Percentiles rank a stretch among this genome's conserved stretches.
phyloP scores from a whole-genome alignment of 2,113 vertebrate species.

The Tringa solitaria region DNA sequence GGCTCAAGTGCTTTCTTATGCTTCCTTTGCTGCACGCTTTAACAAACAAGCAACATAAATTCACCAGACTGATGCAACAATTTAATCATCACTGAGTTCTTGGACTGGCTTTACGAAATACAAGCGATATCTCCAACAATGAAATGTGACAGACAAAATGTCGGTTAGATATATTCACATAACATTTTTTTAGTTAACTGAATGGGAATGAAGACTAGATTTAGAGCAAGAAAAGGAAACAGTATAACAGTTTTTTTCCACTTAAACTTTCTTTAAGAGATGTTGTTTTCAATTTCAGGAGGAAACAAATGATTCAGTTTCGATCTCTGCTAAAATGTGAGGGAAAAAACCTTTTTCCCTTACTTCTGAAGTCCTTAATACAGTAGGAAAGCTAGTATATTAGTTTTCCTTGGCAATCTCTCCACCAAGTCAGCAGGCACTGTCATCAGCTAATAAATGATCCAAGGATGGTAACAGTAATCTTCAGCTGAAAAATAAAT shows the following conservation, averaged over 20 bases:
- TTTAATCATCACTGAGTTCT: background rate
- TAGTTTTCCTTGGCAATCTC: conserved; percentile 12
- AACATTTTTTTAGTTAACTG: background rate
- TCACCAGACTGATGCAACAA: background rate
- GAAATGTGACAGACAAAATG: background rate
- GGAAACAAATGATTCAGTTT: background rate
- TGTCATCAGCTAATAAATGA: conserved; percentile 39
- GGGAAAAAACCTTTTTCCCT: background rate
- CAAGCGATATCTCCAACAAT: background rate
- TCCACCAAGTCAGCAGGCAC: conserved; percentile 27
- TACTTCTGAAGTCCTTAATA: background rate
- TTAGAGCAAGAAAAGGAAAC: background rate
- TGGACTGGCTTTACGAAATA: background rate
- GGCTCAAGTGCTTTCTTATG: background rate
- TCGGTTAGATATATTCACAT: background rate
- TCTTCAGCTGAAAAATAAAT: conserved; percentile 45
- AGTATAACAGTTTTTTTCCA: background rate
- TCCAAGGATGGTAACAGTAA: background rate
- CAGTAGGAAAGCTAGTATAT: background rate
- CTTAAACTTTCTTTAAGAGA: background rate
- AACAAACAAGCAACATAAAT: background rate
- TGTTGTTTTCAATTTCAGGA: background rate
- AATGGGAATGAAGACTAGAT: background rate
- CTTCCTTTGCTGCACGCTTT: background rate
- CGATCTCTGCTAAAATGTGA: background rate